These are phyloP conservation scores for Sorex fumeus DNA, from an alignment of 2,113 vertebrate species.

Conservation along the genomic window DNA sequence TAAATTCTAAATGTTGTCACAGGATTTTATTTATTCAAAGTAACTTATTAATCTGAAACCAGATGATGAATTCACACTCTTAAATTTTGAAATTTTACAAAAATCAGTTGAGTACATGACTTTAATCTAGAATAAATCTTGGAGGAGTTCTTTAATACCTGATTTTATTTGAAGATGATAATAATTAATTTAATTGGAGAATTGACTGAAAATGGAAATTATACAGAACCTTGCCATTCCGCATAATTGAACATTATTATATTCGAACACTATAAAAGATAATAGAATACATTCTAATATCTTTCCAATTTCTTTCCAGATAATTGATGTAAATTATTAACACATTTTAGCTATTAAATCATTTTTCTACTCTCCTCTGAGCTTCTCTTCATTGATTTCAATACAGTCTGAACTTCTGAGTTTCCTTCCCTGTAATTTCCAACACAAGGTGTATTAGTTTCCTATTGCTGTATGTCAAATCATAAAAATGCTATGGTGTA, in stretches of 20 bases:
- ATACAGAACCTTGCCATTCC: not conserved
- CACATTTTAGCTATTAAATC: not conserved
- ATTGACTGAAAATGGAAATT: not conserved
- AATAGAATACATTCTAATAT: not conserved
- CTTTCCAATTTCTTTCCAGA: conserved; percentile 37
- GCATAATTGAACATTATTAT: not conserved
- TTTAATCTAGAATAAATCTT: not conserved
- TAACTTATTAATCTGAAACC: conserved; percentile 1
- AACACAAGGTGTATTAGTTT: not conserved
- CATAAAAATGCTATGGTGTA: not conserved
- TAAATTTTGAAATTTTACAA: conserved; percentile 28
- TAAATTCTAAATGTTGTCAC: conserved; percentile 42
- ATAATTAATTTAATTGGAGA: conserved; percentile 42
- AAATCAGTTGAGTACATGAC: not conserved
- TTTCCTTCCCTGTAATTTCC: not conserved
- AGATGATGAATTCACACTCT: not conserved
- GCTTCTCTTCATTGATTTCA: not conserved
- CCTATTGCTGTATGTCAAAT: not conserved
- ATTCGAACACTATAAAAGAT: not conserved
- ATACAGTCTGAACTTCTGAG: not conserved
- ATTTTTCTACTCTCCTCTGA: not conserved
- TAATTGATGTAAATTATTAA: conserved; percentile 18
- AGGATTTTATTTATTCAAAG: not conserved
- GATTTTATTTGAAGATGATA: not conserved
- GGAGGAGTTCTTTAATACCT: not conserved